phyloP scores from a whole-genome alignment of 2,888 invertebrate genomes.

The Lycia hirtaria region DNA sequence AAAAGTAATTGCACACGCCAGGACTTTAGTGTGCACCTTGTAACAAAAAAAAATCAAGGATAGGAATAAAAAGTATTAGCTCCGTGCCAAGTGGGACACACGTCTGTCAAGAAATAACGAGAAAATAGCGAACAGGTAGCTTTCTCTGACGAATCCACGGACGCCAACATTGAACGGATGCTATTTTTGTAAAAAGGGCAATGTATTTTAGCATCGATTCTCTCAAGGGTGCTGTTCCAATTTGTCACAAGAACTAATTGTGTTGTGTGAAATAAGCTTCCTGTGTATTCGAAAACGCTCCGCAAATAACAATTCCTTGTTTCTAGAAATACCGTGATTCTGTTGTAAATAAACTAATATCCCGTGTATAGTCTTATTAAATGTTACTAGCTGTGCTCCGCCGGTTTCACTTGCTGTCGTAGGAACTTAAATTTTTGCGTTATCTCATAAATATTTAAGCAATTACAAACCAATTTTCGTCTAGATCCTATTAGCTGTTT shows the following conservation, averaged over 20 bases:
- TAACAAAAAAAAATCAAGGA: constrained; percentile 51
- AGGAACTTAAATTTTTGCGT: too few relatives aligned
- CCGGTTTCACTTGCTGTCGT: too few relatives aligned
- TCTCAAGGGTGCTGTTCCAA: constrained; percentile 31
- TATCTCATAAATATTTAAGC: neutral
- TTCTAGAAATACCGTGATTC: too few relatives aligned
- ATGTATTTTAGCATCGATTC: constrained; percentile 26
- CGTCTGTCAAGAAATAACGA: constrained; percentile 62
- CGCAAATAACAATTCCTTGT: too few relatives aligned
- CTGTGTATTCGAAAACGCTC: too few relatives aligned
- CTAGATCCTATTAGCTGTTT: too few relatives aligned
- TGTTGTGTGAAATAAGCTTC: neutral
- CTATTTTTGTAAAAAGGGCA: constrained; percentile 40
- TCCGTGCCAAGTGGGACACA: constrained; percentile 77
- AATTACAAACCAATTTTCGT: too few relatives aligned
- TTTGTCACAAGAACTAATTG: constrained; percentile 18
- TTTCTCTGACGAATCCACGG: constrained; percentile 47
- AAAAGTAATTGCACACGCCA: neutral
- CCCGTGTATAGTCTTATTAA: too few relatives aligned
- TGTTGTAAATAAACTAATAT: too few relatives aligned
- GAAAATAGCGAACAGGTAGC: constrained; percentile 55
- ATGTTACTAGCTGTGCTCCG: too few relatives aligned
- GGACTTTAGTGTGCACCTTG: constrained; percentile 32
- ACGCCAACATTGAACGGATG: constrained; percentile 41
- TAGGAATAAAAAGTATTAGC: constrained; percentile 55